Evolutionary conservation across 2,888 invertebrate species (phyloP).

Genomic region (Ischnus inquisitorius): DNA sequence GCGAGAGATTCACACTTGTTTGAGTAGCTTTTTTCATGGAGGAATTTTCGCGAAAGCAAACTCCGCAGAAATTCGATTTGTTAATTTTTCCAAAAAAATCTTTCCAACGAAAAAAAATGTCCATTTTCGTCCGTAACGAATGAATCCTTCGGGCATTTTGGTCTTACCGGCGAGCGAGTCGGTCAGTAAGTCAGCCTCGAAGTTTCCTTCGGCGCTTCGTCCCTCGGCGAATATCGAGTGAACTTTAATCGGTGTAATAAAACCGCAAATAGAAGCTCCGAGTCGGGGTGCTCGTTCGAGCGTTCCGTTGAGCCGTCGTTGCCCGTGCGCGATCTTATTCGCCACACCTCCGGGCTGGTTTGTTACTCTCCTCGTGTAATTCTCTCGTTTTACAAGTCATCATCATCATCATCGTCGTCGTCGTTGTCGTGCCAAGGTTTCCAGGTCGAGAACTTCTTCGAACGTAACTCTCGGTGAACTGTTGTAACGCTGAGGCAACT

Average conservation of each 20-base stretch:
- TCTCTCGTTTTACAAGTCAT: constrained; percentile 3
- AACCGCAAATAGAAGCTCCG: constrained; percentile 10
- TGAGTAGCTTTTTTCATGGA: too few species aligned
- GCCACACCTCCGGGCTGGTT: background rate
- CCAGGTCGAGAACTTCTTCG: constrained; percentile 9
- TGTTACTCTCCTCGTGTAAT: constrained; percentile 5
- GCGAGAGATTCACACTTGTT: background rate
- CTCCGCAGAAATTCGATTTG: too few species aligned
- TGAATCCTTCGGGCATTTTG: too few species aligned
- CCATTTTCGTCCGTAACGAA: too few species aligned
- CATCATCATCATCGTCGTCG: constrained; percentile 2
- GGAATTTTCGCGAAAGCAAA: too few species aligned
- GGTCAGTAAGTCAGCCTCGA: too few species aligned
- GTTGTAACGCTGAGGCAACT: too few species aligned
- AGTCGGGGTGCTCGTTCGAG: background rate
- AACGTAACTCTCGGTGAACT: background rate
- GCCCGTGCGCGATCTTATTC: background rate
- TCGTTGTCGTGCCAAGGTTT: constrained; percentile 6
- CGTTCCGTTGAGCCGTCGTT: background rate
- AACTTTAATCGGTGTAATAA: constrained; percentile 73
- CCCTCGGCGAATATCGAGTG: constrained; percentile 49
- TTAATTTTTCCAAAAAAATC: too few species aligned
- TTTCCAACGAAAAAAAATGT: too few species aligned
- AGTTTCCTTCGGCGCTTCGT: too few species aligned
- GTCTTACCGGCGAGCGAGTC: background rate